Base-by-base conservation (phyloP, 2,113 vertebrate genomes). In the Phalacrocorax carbo region DNA sequence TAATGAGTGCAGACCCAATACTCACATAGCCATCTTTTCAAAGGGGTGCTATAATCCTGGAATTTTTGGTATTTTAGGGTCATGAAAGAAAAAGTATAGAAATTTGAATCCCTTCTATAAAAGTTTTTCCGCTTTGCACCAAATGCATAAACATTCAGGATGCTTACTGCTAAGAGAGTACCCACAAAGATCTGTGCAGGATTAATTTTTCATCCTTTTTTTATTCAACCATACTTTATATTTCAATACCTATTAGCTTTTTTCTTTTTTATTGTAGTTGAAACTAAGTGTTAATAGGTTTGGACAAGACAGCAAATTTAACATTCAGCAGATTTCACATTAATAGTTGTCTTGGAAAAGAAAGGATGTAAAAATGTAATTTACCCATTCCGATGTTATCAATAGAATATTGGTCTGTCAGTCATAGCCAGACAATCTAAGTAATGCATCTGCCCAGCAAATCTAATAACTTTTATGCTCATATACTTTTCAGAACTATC, bases 341-440 rank as follows among this genome's bases (percentile, higher is more conserved):
- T 93, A 93, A 92, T 66, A 75, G 75, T 62, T 64, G 52, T 71
- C 86, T 54, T 51, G 62, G 42, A 82, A 82, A 88, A 90, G 69
- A 87, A 87, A 40, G 57, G 61, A 88, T 68, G 77, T 75, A 88
- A 92, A 96, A 96, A 85, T 60, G 70, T 27, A 66, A 88, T 93
- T 79, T 66, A 78, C 27, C 22, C 79, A 82, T 55, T 60, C 11
- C 4, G 7, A 16, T 64, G 23, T 42, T 52, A 93, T 57, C 62
- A 26, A 27, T 25, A 77, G 62, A 44, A 82, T 71, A 83, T 81
- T 73, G 42, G 32, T 42, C 91, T 94, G 88, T 76, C 89, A 92
- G 51, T 83, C 84, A 90, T 5, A 86, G 60, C 29, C 19, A 86
- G n/a, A 36, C 77, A 75, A 96, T 69, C n/a, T 61, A 62, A 86